A percentile compares a stretch with the other conserved stretches of the same genome.
phyloP scores from a whole-genome alignment of 2,797 vertebrate species.

The Simalia tracyae region DNA sequence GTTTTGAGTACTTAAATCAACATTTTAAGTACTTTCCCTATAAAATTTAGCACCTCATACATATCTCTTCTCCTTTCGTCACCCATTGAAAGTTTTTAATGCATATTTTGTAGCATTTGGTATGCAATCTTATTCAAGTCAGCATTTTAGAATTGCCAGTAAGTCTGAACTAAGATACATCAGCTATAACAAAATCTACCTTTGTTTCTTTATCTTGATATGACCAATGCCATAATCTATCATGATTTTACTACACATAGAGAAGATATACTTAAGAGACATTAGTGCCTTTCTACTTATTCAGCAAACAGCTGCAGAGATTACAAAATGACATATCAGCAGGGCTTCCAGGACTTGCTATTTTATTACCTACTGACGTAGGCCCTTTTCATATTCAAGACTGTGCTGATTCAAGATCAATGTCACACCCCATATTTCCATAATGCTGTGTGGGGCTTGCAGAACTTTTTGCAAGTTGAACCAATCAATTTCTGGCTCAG shows the following conservation, averaged over 20 bases:
- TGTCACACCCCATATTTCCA: background rate
- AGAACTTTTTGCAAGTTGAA: background rate
- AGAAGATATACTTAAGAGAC: no score
- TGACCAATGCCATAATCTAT: background rate
- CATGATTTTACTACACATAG: background rate
- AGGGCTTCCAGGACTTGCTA: background rate
- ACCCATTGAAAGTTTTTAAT: background rate
- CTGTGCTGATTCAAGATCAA: background rate
- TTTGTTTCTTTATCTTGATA: background rate
- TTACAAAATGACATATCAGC: background rate
- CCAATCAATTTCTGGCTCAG: background rate
- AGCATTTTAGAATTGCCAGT: background rate
- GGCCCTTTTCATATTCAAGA: background rate
- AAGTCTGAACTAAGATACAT: background rate
- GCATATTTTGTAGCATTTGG: background rate
- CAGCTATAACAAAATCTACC: background rate
- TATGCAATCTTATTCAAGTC: no score
- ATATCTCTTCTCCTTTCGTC: background rate
- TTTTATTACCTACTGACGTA: background rate
- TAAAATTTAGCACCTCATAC: background rate
- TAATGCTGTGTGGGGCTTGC: background rate
- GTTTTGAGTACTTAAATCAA: background rate
- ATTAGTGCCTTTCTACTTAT: background rate
- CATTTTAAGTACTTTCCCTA: background rate
- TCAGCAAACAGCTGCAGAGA: background rate